Base-by-base conservation (phyloP, 2,888 invertebrate species). In the Pollenia griseotomentosa region DNA sequence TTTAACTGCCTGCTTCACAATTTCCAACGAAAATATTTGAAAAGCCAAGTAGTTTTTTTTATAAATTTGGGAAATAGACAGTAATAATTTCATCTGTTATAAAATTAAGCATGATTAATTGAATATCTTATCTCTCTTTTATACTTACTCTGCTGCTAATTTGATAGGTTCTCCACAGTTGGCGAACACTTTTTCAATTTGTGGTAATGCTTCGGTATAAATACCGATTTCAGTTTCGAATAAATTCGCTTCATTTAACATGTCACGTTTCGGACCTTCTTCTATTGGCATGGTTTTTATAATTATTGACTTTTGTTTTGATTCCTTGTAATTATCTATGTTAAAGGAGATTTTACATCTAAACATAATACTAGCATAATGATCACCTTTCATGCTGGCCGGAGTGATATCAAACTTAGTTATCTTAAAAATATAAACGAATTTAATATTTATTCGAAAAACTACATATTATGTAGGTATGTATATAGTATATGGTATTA, bases 361-460 rank as follows among this genome's bases (percentile, higher is more conserved):
- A 82, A 89, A 90, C 89, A 90, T 90, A 59, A 89, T 55, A 74
- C 90, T 90, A 12, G 89, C 90, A 83, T 89, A 90, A 68, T 90
- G 90, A 83, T 90, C 90, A n/a, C 90, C 89, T 40, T 88, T 89
- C 6, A 80, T 33, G 40, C 88, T 85, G 11, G 89, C 90, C 2
- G 90, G 88, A 0, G 63, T 83, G 11, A 88, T 19, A 12, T 77
- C 70, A 3, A 85, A 10, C 51, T 83, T 23, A 1, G 23, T 66
- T 10, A 88, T 19, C 85, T 88, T 2, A 33, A 33, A 33, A 55
- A 16, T 12, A 23, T 6, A 0, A 33, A 33, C 5, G 6, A 33
- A 33, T 33, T 33, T 6, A 33, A 33, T 33, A 33, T 33, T 33
- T 33, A 0, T 33, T 33, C 33, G 33, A 6, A 23, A 48, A 19